phyloP scores from a whole-genome alignment of 2,113 vertebrate species.

The Vombatus ursinus region DNA sequence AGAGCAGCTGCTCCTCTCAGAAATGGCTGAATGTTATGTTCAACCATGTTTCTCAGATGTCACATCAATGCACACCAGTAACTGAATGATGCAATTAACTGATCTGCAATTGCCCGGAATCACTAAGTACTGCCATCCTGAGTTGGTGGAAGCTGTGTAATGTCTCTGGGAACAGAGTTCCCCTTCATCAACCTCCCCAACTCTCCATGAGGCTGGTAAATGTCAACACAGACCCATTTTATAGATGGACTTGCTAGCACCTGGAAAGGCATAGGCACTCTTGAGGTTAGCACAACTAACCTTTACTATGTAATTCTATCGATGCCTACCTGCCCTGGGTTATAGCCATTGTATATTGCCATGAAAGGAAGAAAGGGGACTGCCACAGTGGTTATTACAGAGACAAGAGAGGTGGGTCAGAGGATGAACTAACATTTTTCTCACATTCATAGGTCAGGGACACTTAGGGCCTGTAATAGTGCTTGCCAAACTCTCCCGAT shows the following conservation, averaged over 20 bases:
- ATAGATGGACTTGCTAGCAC: conserved; percentile 23
- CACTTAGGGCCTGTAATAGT: not conserved
- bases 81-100: not conserved
- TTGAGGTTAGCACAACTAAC: conserved; percentile 14
- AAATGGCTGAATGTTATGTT: not conserved
- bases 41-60: not conserved
- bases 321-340: not conserved
- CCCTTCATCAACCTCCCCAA: not conserved
- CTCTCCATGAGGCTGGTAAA: not conserved
- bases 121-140: not conserved
- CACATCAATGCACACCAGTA: not conserved
- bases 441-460: not conserved
- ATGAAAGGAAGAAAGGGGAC: not conserved
- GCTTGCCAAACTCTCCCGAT: not conserved
- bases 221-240: conserved; percentile 40
- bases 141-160: not conserved
- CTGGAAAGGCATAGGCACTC: not conserved
- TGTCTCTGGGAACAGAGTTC: not conserved
- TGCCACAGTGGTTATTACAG: not conserved
- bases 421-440: not conserved
- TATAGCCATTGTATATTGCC: accelerated
- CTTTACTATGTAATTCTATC: not conserved
- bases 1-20: not conserved
- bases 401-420: not conserved
- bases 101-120: not conserved